Evolutionary conservation across 2,113 vertebrate species (phyloP).

Genomic region (Melanostigma gelatinosum): DNA sequence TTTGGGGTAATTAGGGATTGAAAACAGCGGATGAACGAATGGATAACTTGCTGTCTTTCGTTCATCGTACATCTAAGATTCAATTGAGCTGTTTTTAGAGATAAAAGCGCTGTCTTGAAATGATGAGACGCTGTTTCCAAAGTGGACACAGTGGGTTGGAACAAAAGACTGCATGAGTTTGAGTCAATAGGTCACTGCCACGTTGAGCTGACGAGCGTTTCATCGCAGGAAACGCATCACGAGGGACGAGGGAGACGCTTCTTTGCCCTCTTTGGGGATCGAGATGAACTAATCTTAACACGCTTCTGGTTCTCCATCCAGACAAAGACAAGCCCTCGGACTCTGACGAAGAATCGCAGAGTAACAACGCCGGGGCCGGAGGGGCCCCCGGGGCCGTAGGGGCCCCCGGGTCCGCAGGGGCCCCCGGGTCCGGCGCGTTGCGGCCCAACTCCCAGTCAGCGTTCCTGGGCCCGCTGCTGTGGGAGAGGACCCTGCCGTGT

Average conservation of each 20-base stretch:
- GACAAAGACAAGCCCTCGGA: constrained; percentile 84
- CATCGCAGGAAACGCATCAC: constrained; percentile 14
- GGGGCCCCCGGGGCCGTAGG: constrained; percentile 58
- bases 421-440: constrained; percentile 59
- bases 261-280: not conserved
- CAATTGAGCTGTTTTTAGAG: too few relatives aligned
- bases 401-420: constrained; percentile 55
- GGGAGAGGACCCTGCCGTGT: constrained; percentile 85
- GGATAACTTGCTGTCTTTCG: not conserved
- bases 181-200: not conserved
- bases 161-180: not conserved
- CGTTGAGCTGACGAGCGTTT: constrained; percentile 1
- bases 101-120: not conserved
- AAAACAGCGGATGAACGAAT: not conserved
- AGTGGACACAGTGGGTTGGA: not conserved
- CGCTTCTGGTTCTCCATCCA: constrained; percentile 28
- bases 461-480: constrained; percentile 84
- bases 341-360: constrained; percentile 78
- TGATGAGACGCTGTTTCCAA: not conserved
- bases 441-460: constrained; percentile 81
- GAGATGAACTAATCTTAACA: not conserved
- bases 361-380: constrained; percentile 20
- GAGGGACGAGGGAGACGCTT: too few relatives aligned
- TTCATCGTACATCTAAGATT: not conserved
- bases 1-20: not conserved